Conservation (phyloP, 2,888 invertebrate species). For the Parascotia fuliginaria region DNA sequence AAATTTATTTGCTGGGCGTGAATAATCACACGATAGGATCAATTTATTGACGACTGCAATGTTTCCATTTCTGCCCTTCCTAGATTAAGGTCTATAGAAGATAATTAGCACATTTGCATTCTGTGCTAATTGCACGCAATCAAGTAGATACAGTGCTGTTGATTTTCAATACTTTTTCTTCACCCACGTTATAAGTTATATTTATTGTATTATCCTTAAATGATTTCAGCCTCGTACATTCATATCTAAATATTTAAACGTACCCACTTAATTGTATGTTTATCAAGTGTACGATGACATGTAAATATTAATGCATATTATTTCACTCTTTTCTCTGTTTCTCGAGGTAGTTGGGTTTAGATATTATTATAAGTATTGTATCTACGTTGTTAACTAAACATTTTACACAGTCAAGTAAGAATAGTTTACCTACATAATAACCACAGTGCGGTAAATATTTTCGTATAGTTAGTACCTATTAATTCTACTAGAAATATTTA, state of each 20-base stretch:
- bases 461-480: constrained; percentile 15
- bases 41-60: constrained; percentile 73
- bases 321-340: constrained; percentile 5
- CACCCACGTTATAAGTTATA: background rate
- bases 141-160: constrained; percentile 11
- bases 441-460: constrained; percentile 9
- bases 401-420: constrained; percentile 11
- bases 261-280: constrained; percentile 1
- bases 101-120: constrained; percentile 46
- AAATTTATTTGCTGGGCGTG: constrained; percentile 83
- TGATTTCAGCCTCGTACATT: constrained; percentile 1
- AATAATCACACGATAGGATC: constrained; percentile 80
- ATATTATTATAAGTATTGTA: constrained; percentile 12
- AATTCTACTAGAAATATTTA: constrained; percentile 12
- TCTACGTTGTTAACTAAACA: constrained; percentile 10
- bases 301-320: constrained; percentile 9
- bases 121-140: constrained; percentile 27
- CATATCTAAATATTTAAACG: constrained; percentile 9
- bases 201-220: background rate
- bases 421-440: no score
- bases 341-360: constrained; percentile 5
- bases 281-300: constrained; percentile 1
- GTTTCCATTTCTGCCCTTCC: constrained; percentile 62
- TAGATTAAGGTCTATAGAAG: constrained; percentile 55
- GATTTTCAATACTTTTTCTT: constrained; percentile 14